phyloP scores from a whole-genome alignment of 37 sponge, comb jelly and placozoan genomes.

The Halisarca cf. caerulea region DNA sequence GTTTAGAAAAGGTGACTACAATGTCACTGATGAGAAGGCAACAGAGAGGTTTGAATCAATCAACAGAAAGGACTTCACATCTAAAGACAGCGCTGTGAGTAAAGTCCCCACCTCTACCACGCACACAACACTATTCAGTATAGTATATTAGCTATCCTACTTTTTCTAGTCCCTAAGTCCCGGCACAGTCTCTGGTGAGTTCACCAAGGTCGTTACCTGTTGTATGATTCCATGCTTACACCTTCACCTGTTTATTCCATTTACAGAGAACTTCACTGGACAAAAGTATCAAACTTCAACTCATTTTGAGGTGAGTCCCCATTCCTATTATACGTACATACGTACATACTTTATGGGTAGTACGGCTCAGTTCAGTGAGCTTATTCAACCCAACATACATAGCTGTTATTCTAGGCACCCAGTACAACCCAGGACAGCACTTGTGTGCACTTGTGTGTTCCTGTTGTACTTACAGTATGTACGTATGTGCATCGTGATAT shows the following conservation, averaged over 20 bases:
- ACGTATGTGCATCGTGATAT: too few species aligned
- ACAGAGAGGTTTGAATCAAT: slow-evolving; percentile 39
- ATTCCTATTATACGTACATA: background rate
- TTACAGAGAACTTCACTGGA: slow-evolving; percentile 33
- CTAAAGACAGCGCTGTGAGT: background rate
- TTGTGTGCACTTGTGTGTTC: too few species aligned
- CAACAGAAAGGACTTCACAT: slow-evolving; percentile 49
- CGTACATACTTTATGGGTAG: background rate
- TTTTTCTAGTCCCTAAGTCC: background rate
- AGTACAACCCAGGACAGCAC: too few species aligned
- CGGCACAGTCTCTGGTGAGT: too few species aligned
- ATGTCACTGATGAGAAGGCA: slow-evolving; percentile 7
- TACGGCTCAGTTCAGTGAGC: too few species aligned
- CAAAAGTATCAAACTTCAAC: slow-evolving; percentile 44
- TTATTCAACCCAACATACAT: too few species aligned
- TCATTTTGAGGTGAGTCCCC: slow-evolving; percentile 55
- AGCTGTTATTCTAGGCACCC: too few species aligned
- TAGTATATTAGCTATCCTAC: background rate
- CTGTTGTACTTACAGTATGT: too few species aligned
- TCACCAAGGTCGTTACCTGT: too few species aligned
- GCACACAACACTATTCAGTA: background rate
- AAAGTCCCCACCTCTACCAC: background rate
- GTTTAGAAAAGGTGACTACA: slow-evolving; percentile 76
- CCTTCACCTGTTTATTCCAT: background rate
- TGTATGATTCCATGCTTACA: too few species aligned